These are phyloP conservation scores for Ivindomyrus marchei DNA, from an alignment of 2,113 vertebrate genomes.

Conservation along the genomic window DNA sequence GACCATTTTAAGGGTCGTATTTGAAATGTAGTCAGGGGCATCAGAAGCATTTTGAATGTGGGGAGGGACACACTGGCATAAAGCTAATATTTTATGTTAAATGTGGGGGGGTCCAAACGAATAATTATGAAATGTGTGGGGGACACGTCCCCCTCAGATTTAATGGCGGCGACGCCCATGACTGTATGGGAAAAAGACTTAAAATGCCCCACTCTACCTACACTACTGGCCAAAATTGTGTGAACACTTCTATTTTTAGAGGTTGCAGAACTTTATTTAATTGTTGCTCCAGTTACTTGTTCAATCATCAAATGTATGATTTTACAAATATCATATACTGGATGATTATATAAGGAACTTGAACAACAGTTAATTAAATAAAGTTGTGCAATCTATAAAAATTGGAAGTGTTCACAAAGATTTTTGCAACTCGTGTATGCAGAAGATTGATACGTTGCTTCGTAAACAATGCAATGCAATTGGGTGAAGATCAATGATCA, in stretches of 20 bases:
- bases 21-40: neutral
- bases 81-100: too few relatives aligned
- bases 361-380: neutral
- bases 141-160: too few relatives aligned
- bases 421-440: neutral
- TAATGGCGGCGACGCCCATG: too few relatives aligned
- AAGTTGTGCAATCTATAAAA: neutral
- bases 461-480: neutral
- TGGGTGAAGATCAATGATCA: neutral
- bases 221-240: neutral
- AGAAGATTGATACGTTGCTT: neutral
- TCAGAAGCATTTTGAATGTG: too few relatives aligned
- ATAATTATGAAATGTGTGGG: too few relatives aligned
- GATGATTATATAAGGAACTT: neutral
- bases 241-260: neutral
- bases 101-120: too few relatives aligned
- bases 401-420: neutral
- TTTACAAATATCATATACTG: neutral
- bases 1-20: neutral
- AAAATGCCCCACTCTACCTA: neutral
- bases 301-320: neutral
- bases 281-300: neutral
- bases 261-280: neutral
- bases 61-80: too few relatives aligned
- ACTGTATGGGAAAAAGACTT: neutral